Evolutionary conservation across 2,113 vertebrate genomes (phyloP), one percentile per base, ranked within the genome.

Genomic region (Ceyx melanurus): DNA sequence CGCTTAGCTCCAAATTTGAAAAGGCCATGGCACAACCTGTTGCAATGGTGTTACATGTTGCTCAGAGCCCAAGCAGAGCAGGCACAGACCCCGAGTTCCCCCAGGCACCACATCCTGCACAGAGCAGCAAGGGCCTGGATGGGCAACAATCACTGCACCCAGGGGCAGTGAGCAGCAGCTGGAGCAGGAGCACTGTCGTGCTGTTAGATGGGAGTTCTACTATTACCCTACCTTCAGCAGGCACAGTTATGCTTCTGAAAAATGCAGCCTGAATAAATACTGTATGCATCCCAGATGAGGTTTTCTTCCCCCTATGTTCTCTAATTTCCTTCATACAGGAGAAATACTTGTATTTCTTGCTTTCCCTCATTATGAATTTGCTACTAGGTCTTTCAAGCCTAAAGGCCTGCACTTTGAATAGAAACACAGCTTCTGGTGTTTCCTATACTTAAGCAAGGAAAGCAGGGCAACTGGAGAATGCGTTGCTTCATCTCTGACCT

Each of bases 211-310:
- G n/a, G 78, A 60, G 12, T 46, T 80, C 70, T 48, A 35, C 56
- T 10, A 0, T 66, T 58, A 58, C 29, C 50, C 67, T 64, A 56
- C 67, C 76, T 93, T 67, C 86, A 67, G 48, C 76, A 74, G 86
- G 60, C 45, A 45, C 62, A 26, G n/a, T 66, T 90, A 22, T 43
- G 79, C 62, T 88, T 89, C 89, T 68, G 71, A 90, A 82, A 94
- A 91, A 56, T n/a, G 57, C 42, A 72, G 45, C 84, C 70, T 51
- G 70, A 84, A 82, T 89, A 96, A 95, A 82, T 72, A 64, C 29
- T 62, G 33, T 18, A 61, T 77, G 60, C 42, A 66, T 56, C 88
- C 56, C 88, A 81, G 51, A 42, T 75, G 83, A 64, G 73, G 46
- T 9, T 92, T 82, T 35, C 40, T 68, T 75, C 48, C 74, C 51